A percentile compares a stretch with the other conserved stretches of the same genome.
Evolutionary conservation across 2,888 invertebrate species (phyloP).

Genomic region (Phengaris arion): DNA sequence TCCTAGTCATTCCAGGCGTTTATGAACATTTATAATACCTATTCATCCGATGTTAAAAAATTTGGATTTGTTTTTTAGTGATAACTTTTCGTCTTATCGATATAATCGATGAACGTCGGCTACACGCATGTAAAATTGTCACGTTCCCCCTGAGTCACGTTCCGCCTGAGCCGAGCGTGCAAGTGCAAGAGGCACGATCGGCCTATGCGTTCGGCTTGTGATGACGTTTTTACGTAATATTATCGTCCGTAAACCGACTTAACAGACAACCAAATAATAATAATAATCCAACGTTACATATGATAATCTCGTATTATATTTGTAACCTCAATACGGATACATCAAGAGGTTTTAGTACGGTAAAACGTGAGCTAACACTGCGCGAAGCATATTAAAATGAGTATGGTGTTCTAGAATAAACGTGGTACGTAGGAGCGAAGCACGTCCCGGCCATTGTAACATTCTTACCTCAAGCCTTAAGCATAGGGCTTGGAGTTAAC

Average conservation of each 20-base stretch:
- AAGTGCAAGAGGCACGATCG: too few relatives aligned
- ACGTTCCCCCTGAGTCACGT: too few relatives aligned
- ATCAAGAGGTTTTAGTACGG: slow-evolving; percentile 2
- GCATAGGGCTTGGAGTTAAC: slow-evolving; percentile 40
- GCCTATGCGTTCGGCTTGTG: too few relatives aligned
- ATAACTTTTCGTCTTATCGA: neutral
- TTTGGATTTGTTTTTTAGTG: neutral
- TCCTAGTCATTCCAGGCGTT: slow-evolving; percentile 13
- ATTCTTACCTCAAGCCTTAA: slow-evolving; percentile 37
- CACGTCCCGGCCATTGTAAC: slow-evolving; percentile 44
- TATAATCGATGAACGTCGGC: too few relatives aligned
- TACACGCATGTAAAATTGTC: too few relatives aligned
- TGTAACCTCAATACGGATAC: neutral
- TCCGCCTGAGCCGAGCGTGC: too few relatives aligned
- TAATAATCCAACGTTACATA: neutral
- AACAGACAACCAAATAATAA: too few relatives aligned
- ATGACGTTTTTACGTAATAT: too few relatives aligned
- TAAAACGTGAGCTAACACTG: neutral
- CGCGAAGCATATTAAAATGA: slow-evolving; percentile 23
- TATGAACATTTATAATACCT: slow-evolving; percentile 16
- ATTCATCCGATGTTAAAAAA: neutral
- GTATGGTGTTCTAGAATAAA: slow-evolving; percentile 23
- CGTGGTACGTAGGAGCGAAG: slow-evolving; percentile 29
- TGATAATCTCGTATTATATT: neutral
- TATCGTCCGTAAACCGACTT: too few relatives aligned